phyloP scores from a whole-genome alignment of 2,797 vertebrate genomes.

The Chaenodraco wilsoni region DNA sequence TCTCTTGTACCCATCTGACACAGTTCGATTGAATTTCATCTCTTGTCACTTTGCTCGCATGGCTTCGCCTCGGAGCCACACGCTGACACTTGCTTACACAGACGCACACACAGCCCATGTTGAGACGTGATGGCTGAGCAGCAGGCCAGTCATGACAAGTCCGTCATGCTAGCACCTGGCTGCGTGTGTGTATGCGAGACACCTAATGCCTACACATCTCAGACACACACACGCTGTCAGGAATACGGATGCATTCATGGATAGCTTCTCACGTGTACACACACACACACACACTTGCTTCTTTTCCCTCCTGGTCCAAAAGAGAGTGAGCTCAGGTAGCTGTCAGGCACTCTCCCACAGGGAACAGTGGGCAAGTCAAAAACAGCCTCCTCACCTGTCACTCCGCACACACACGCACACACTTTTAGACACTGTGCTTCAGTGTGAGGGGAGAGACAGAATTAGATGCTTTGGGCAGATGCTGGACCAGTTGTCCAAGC shows the following conservation, averaged over 20 bases:
- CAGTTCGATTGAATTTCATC: conserved; percentile 69
- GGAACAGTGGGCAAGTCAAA: conserved; percentile 79
- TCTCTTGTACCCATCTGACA: conserved; percentile 57
- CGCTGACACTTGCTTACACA: conserved; percentile 28
- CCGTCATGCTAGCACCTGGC: conserved; percentile 56
- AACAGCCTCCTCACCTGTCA: conserved; percentile 74
- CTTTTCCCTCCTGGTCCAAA: conserved; percentile 56
- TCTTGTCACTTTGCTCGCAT: conserved; percentile 53
- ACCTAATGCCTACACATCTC: conserved; percentile 61
- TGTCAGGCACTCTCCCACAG: conserved; percentile 76
- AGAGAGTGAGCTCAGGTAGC: conserved; percentile 77
- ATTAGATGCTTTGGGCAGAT: conserved; percentile 70
- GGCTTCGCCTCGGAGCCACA: conserved; percentile 52
- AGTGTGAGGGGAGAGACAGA: conserved; percentile 51
- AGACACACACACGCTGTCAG: conserved; percentile 53
- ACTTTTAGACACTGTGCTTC: conserved; percentile 42
- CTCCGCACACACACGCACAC: conserved; percentile 30
- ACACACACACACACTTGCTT: conserved; percentile 28
- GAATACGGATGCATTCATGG: conserved; percentile 68
- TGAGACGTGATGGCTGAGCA: conserved; percentile 58
- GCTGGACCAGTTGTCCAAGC: conserved; percentile 65
- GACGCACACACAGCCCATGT: conserved; percentile 17
- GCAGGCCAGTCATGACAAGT: conserved; percentile 60
- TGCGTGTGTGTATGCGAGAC: conserved; percentile 33
- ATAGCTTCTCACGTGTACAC: conserved; percentile 42